A percentile compares a stretch with the other conserved stretches of the same genome.
phyloP scores from a whole-genome alignment of 2,888 invertebrate genomes.

The Palloptera scutellata region DNA sequence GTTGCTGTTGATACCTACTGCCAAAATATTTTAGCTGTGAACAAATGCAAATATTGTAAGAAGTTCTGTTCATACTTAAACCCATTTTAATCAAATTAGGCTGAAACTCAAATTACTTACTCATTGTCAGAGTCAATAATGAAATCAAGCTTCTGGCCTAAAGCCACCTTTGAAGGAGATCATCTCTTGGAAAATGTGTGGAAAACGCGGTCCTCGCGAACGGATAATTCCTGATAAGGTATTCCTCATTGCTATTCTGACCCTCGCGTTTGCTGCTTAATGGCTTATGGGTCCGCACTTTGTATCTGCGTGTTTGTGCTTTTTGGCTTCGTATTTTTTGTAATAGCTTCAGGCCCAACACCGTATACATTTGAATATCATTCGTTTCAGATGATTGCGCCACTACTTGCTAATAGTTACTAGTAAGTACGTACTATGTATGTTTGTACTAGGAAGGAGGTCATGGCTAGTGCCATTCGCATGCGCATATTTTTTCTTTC shows the following conservation, averaged over 20 bases:
- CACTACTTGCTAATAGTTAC: background rate
- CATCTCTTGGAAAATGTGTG: background rate
- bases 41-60: background rate
- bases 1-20: no score
- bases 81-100: slow-evolving; percentile 37
- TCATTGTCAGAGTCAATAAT: slow-evolving; percentile 46
- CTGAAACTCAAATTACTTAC: slow-evolving; percentile 56
- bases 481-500: no score
- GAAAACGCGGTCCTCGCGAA: background rate
- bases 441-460: slow-evolving; percentile 45
- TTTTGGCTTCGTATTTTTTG: no score
- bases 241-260: no score
- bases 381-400: background rate
- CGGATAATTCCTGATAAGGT: no score
- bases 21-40: background rate
- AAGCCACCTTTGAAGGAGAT: slow-evolving; percentile 10
- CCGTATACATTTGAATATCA: background rate
- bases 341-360: no score
- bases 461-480: slow-evolving; percentile 47
- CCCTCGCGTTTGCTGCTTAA: no score
- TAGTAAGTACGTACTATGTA: slow-evolving; percentile 35
- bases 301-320: no score
- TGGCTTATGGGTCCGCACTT: no score
- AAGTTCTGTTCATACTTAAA: no score
- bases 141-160: slow-evolving; percentile 29